These are phyloP conservation scores for Frieseomelitta varia DNA, from an alignment of 1,140 invertebrate genomes.

Conservation along the genomic window DNA sequence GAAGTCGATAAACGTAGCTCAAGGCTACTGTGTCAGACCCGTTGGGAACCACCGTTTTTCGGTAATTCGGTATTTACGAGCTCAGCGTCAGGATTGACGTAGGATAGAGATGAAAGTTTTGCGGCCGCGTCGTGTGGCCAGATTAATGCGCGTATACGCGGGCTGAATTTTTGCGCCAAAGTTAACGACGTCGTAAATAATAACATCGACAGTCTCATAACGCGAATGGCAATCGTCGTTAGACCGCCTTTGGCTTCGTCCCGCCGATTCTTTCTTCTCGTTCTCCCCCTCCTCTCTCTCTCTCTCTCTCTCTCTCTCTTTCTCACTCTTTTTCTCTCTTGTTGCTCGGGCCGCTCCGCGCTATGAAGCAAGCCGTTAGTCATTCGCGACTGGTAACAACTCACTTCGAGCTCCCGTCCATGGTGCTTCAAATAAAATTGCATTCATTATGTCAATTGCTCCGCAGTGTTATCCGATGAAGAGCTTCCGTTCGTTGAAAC, in stretches of 20 bases:
- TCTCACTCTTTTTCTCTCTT: background rate
- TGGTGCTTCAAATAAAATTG: constrained; percentile 66
- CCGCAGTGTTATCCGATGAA: constrained; percentile 59
- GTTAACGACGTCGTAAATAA: constrained; percentile 71
- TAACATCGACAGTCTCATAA: constrained; percentile 67
- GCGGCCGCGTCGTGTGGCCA: background rate
- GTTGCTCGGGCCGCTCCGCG: constrained; percentile 29
- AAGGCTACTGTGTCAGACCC: constrained; percentile 5
- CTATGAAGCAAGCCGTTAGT: constrained; percentile 54
- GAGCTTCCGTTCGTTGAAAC: constrained; percentile 51
- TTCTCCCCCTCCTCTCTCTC: background rate
- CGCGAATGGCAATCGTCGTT: constrained; percentile 59
- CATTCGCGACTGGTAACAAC: constrained; percentile 61
- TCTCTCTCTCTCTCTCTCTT: background rate
- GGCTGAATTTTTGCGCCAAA: constrained; percentile 32
- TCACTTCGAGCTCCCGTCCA: constrained; percentile 49
- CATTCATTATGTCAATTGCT: constrained; percentile 70
- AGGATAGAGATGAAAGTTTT: constrained; percentile 50
- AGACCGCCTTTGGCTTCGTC: constrained; percentile 30
- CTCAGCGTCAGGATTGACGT: background rate
- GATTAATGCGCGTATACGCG: constrained; percentile 48
- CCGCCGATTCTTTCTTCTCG: constrained; percentile 21
- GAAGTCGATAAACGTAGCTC: constrained; percentile 41
- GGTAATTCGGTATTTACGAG: constrained; percentile 64
- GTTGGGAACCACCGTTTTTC: constrained; percentile 45